phyloP scores from a whole-genome alignment of 2,113 vertebrate species.

The Paraplagusia blochii region DNA sequence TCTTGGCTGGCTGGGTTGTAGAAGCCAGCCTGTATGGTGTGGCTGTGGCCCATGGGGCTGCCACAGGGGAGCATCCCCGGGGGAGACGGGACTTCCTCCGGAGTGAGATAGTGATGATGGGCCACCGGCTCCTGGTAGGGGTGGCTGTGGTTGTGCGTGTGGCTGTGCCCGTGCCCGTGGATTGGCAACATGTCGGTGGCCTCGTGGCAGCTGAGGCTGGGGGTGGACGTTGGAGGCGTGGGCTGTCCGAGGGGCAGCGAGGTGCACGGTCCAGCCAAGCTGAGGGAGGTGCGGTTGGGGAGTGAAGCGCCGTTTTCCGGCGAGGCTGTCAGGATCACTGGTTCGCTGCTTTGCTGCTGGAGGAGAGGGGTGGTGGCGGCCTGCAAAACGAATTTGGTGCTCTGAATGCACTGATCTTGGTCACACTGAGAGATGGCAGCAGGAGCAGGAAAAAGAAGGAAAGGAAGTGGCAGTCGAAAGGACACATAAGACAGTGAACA shows the following conservation, averaged over 20 bases:
- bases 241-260: slow-evolving; percentile 88
- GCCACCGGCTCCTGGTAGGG: slow-evolving; percentile 60
- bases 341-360: slow-evolving; percentile 90
- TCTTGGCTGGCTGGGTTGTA: slow-evolving; percentile 93
- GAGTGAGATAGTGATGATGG: slow-evolving; percentile 91
- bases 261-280: slow-evolving; percentile 81
- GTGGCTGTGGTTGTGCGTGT: slow-evolving; percentile 73
- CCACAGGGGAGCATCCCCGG: slow-evolving; percentile 85
- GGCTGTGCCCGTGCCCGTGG: slow-evolving; percentile 52
- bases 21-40: slow-evolving; percentile 81
- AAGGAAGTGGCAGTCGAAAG: slow-evolving; percentile 4
- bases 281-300: slow-evolving; percentile 79
- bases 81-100: slow-evolving; percentile 89
- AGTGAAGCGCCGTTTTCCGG: slow-evolving; percentile 79
- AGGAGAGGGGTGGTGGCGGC: slow-evolving; percentile 91
- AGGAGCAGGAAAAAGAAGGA: not conserved
- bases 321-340: slow-evolving; percentile 78
- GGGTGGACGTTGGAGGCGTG: slow-evolving; percentile 90
- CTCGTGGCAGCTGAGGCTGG: slow-evolving; percentile 85
- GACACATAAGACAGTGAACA: slow-evolving; percentile 18
- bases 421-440: slow-evolving; percentile 83
- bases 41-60: slow-evolving; percentile 85
- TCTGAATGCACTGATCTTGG: slow-evolving; percentile 99
- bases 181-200: slow-evolving; percentile 81
- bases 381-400: slow-evolving; percentile 99